Evolutionary conservation across 1,140 invertebrate species (phyloP), one percentile per base, ranked within the genome.

Genomic region (Pentalonia nigronervosa): DNA sequence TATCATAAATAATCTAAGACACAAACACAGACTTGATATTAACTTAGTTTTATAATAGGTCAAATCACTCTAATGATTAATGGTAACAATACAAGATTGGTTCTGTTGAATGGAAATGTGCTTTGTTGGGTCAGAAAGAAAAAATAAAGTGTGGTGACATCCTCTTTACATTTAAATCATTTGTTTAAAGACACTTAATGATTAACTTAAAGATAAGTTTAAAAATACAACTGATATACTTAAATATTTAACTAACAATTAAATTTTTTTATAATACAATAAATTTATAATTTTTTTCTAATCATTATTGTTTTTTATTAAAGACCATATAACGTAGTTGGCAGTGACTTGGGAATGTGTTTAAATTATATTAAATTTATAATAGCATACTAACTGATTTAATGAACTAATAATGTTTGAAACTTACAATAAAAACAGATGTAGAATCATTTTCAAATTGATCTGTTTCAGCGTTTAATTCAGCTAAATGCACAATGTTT

Each of bases 401-500:
- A 4, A 17, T 76, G 17, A n/a, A 67, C n/a, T 14, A 7, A 17
- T 76, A 76, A n/a, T n/a, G n/a, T 76, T 76, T 76, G 30, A 47
- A 30, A 84, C 91, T 84, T 56, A 93, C 91, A 41, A 93, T 83
- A 36, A 93, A 93, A 41, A 53, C 25, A 34, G 91, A 25, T 34
- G 48, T 36, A 92, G 67, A 92, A 92, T 81, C 56, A 36, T 86
- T 86, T 93, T 93, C 91, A 53, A 93, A 93, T 45, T 93, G 47
- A 41, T 56, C 36, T 84, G 76, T 93, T 93, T 93, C 81, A 21
- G 91, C 76, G n/a, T 81, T 56, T n/a, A 93, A 83, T 50, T 93
- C 91, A 56, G 91, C 91, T 56, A 93, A 84, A 53, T 93, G 91
- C 30, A 93, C 41, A n/a, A 93, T 53, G 17, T 93, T 93, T 53